Conservation (phyloP, 1,140 invertebrate species). For the Temnothorax nylanderi region DNA sequence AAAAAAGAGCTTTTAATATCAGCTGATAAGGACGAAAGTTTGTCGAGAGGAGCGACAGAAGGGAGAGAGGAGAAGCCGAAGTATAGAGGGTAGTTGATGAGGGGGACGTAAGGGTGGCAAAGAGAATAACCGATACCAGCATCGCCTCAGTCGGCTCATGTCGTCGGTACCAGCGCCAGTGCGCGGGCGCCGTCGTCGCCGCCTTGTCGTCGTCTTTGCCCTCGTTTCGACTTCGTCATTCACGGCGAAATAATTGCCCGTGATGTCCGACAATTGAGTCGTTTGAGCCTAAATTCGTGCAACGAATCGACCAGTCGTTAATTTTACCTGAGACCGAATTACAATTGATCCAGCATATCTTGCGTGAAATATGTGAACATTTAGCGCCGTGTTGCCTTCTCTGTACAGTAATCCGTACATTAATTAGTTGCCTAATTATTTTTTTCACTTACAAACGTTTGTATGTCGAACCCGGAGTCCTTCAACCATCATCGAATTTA, state of each 20-base stretch:
- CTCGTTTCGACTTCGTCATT: conserved; percentile 37
- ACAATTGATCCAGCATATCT: background rate
- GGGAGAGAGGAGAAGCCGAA: background rate
- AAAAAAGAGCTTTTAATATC: conserved; percentile 12
- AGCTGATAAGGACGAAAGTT: conserved; percentile 40
- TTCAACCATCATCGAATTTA: background rate
- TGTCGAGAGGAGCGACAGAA: background rate
- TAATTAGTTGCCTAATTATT: conserved; percentile 7
- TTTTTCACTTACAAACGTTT: background rate
- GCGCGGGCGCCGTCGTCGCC: conserved; percentile 36
- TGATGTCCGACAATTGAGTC: conserved; percentile 20
- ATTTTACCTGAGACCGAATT: background rate
- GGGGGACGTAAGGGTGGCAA: conserved; percentile 36
- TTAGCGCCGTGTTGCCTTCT: background rate
- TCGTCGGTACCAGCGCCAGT: conserved; percentile 45
- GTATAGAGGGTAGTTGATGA: conserved; percentile 8
- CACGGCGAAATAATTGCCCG: conserved; percentile 31
- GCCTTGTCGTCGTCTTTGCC: conserved; percentile 29
- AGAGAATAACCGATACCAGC: conserved; percentile 43
- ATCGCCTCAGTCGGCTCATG: conserved; percentile 29
- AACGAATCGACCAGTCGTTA: background rate
- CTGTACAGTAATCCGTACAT: background rate
- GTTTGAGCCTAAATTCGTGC: background rate
- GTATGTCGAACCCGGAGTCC: background rate
- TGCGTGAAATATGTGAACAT: background rate